Evolutionary conservation across 2,113 vertebrate species (phyloP), one percentile per base, ranked within the genome.

Genomic region (Accipiter virgatus): DNA sequence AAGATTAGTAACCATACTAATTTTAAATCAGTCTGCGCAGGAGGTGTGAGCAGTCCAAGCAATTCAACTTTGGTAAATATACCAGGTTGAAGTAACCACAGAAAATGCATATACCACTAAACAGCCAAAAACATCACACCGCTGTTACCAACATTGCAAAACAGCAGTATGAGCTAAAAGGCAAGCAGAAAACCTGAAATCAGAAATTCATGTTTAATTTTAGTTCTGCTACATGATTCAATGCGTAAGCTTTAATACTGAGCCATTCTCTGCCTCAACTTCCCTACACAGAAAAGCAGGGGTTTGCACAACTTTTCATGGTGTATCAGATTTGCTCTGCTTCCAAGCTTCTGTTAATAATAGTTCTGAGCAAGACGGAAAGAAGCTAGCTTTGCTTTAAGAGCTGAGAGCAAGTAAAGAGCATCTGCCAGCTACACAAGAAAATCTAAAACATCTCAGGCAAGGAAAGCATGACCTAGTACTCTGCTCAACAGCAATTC

Each of bases 331-430:
- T 86, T 65, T 73, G 9, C 53, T 88, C 55, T 70, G 27, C 38
- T 95, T 77, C 58, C 86, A 95, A 62, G 45, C 21, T 86, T 73
- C 50, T 95, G 53, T 84, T 95, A 90, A 40, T 84, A 56, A 78
- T 42, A 83, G 50, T 55, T 86, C 66, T 63, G 32, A 74, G 73
- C 16, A 52, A 78, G 71, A 74, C 31, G 11, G 80, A 91, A 93
- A 84, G 80, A 55, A 89, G 63, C n/a, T 59, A 88, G 62, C 47
- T 71, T 86, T 47, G 59, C 73, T 91, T 72, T 66, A 94, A 91
- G 59, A 93, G 59, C 38, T 53, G 32, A 83, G 42, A 26, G 32
- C 18, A 86, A 93, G 43, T 56, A 81, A 92, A 86, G 42, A 66
- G 34, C 26, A 78, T 38, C 63, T 92, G 71, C 32, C 72, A 81